Conservation (phyloP, 2,113 vertebrate species). For the Pipa parva region DNA sequence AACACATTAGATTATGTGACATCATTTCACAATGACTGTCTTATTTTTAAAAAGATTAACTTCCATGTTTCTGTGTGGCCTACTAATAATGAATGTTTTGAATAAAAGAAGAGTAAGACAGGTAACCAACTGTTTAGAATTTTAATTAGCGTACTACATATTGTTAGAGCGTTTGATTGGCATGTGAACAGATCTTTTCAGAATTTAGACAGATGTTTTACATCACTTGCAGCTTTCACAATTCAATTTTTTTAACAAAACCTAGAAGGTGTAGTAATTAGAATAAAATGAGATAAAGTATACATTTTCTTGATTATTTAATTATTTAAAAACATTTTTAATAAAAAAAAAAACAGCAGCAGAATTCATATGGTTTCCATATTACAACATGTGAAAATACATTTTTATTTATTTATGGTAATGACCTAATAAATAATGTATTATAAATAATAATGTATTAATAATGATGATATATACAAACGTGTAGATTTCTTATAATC, state of each 20-base stretch:
- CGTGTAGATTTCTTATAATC: too few relatives aligned
- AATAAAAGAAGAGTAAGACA: background rate
- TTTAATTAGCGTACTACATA: slow-evolving; percentile 14
- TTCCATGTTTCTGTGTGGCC: background rate
- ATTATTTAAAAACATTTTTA: too few relatives aligned
- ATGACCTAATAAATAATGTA: too few relatives aligned
- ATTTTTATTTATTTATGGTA: too few relatives aligned
- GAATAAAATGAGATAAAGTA: background rate
- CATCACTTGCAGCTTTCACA: slow-evolving; percentile 1
- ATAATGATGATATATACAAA: too few relatives aligned
- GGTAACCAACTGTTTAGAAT: slow-evolving; percentile 4
- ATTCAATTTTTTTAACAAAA: background rate
- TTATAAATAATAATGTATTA: too few relatives aligned
- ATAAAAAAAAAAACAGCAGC: too few relatives aligned
- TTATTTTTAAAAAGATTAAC: background rate
- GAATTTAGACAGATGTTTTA: slow-evolving; percentile 19
- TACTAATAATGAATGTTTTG: background rate
- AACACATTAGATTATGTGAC: too few relatives aligned
- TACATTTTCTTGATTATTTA: too few relatives aligned
- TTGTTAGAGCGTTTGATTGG: slow-evolving; percentile 2
- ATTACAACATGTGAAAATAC: too few relatives aligned
- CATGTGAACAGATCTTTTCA: slow-evolving; percentile 10
- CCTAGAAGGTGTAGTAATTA: background rate
- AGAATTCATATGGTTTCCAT: too few relatives aligned
- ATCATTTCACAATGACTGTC: too few relatives aligned